Base-by-base conservation (phyloP, 2,888 invertebrate species). In the Amphipyra tragopoginis region DNA sequence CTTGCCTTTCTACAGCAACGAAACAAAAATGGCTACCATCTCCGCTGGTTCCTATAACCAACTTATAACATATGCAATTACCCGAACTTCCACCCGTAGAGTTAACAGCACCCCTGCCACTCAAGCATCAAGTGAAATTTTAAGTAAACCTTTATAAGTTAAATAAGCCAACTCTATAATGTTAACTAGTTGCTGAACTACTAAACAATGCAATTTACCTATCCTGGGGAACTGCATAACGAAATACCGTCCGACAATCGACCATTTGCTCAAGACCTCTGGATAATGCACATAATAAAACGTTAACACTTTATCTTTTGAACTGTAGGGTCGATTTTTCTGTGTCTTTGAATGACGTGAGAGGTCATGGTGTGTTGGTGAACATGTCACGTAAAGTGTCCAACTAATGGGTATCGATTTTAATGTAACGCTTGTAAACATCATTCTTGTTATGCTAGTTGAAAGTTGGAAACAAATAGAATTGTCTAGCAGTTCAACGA, bases 191-290 rank as follows among this genome's bases (percentile, higher is more conserved):
- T 76, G 42, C 68, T 63, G 49, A 78, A 73, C 75, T 71, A 67
- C 74, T 76, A 78, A 80, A 82, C 84, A 80, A 73, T 80, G 80
- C 75, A 82, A 81, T 81, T 81, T 82, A 65, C 68, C 64, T 68
- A 78, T 79, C 72, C 63, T 48, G 33, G 61, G 72, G 65, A 75
- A 70, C 70, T 72, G 77, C 75, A 81, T 77, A 73, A 73, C 77
- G 65, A 71, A 81, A 79, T 72, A 66, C 61, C 54, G 69, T 54
- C 59, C 65, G 63, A 75, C 69, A 53, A 49, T 38, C 59, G 48
- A 58, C 72, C 66, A 66, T 6, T 21, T 0, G 5, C 15, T 13
- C 3, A 50, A 49, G 62, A 63, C 42, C 72, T 39, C 33, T 21
- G 38, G 26, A 42, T 44, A 60, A 49, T 50, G 47, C 36, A 53